Conservation (phyloP, 2,113 vertebrate genomes). For the Neofelis nebulosa region DNA sequence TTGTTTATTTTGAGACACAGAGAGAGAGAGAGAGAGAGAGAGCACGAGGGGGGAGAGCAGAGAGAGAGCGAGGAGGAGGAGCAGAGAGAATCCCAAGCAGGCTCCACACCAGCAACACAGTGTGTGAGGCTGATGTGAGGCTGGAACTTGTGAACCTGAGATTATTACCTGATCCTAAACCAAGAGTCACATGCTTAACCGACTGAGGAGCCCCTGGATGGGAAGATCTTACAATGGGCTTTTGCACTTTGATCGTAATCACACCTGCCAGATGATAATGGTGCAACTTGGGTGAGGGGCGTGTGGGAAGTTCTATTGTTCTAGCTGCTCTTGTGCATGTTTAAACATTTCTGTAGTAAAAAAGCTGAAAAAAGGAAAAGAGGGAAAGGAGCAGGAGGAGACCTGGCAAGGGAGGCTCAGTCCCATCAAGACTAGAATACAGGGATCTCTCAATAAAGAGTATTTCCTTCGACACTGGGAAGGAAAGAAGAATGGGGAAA, state of each 20-base stretch:
- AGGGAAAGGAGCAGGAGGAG: background rate
- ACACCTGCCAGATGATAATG: background rate
- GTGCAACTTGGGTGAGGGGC: background rate
- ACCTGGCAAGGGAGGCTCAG: background rate
- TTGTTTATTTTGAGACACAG: too few relatives aligned
- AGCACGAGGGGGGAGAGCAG: too few relatives aligned
- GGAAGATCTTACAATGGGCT: background rate
- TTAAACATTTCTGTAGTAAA: background rate
- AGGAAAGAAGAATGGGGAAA: background rate
- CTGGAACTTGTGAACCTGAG: too few relatives aligned
- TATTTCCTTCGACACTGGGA: background rate
- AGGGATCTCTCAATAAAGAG: background rate
- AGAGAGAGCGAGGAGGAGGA: too few relatives aligned
- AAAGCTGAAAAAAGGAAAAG: background rate
- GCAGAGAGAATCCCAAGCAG: too few relatives aligned
- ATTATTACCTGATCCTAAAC: too few relatives aligned
- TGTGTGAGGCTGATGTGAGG: too few relatives aligned
- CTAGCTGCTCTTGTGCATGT: background rate
- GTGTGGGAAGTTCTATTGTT: background rate
- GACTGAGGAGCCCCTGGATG: too few relatives aligned
- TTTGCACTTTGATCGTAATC: background rate
- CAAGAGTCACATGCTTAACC: too few relatives aligned
- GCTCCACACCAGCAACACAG: too few relatives aligned
- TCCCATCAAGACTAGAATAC: background rate
- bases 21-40: too few relatives aligned